Evolutionary conservation across 2,113 vertebrate species (phyloP), one percentile per base, ranked within the genome.

Genomic region (Pedionomus torquatus): DNA sequence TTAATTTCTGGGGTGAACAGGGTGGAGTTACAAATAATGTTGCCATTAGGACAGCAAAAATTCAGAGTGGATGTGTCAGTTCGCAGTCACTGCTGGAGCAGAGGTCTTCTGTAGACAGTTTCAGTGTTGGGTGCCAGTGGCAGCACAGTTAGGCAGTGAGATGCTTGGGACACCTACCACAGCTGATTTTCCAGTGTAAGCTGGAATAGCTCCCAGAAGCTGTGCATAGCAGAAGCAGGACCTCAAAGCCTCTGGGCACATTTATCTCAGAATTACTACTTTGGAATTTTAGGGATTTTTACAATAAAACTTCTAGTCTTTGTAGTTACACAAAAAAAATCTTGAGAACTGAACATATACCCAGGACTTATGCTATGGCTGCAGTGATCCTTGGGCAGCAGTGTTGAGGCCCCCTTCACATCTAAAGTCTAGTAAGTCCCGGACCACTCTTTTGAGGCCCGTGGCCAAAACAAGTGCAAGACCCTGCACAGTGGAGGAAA

Each of bases 391-490:
- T 30, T 6, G 18, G 31, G 70, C 1, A 0, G 39, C 9, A 33
- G 55, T 1, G 18, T 1, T 41, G n/a, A 75, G 46, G n/a, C 5
- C 13, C 6, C 54, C 28, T 75, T 78, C 60, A 18, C 39, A 26
- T 8, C 25, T 28, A 68, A 58, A 55, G 17, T 23, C 54, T 9
- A 61, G 17, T 14, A 79, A 44, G 37, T 9, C 54, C 33, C 48
- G 61, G 63, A 35, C 19, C 54, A 31, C 55, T 20, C 46, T 58
- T 54, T 11, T 0, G 0, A 65, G 71, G 46, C 37, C 65, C 7
- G 0, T 1, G 31, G 54, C 68, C 69, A 87, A n/a, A 24, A 10
- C 21, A 5, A 8, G 0, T 0, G 11, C 64, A 89, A 55, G 55
- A 74, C 25, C 26, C 57, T 85, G n/a, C 0, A 0, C 4, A 10